Evolutionary conservation across 2,113 vertebrate species (phyloP).

Genomic region (Nicator chloris): DNA sequence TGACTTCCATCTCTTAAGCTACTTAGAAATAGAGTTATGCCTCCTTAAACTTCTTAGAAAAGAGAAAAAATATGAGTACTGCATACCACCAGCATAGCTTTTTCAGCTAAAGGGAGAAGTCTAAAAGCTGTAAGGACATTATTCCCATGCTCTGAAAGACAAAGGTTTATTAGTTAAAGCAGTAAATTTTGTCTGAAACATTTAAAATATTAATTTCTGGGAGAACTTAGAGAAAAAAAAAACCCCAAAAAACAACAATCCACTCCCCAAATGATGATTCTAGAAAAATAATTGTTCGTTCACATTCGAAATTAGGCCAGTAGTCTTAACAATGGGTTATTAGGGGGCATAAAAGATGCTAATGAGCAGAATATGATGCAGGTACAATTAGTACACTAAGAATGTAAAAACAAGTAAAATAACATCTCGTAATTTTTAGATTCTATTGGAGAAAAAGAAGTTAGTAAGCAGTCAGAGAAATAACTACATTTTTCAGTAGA

Average conservation of each 20-base stretch:
- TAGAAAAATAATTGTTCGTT: background rate
- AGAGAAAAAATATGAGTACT: background rate
- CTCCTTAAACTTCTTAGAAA: background rate
- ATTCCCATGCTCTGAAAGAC: background rate
- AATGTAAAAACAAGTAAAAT: background rate
- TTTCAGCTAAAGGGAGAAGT: background rate
- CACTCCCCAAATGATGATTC: background rate
- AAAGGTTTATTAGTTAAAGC: background rate
- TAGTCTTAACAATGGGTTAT: background rate
- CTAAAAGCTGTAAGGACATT: background rate
- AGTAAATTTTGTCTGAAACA: background rate
- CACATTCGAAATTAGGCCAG: background rate
- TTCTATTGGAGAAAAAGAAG: background rate
- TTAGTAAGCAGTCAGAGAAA: background rate
- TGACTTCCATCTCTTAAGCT: background rate
- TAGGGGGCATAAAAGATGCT: background rate
- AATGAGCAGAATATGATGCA: background rate
- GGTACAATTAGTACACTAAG: background rate
- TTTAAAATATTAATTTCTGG: background rate
- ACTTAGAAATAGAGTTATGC: background rate
- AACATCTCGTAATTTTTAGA: background rate
- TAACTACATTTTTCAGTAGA: background rate
- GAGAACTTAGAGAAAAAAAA: background rate
- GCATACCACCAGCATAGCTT: background rate
- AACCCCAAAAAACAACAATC: rapidly evolving